phyloP scores from a whole-genome alignment of 2,888 invertebrate genomes.

The Amorpha juglandis region DNA sequence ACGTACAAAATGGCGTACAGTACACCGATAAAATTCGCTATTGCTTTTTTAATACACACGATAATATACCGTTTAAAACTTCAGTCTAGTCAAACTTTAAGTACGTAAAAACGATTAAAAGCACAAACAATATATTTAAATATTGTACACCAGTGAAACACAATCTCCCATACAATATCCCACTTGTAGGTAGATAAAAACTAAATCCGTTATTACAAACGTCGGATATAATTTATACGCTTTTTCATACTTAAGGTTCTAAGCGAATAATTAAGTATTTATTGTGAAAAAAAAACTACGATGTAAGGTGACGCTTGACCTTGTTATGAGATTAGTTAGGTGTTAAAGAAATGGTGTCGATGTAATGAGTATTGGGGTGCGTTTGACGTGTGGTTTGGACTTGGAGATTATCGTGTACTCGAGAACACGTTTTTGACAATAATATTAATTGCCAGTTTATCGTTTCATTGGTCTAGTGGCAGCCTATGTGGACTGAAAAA shows the following conservation, averaged over 20 bases:
- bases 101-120: slow-evolving; percentile 4
- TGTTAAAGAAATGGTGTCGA: slow-evolving; percentile 50
- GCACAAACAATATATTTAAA: neutral
- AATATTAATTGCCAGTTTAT: neutral
- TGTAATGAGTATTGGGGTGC: slow-evolving; percentile 27
- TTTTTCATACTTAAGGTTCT: slow-evolving; percentile 80
- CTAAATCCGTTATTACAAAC: slow-evolving; percentile 62
- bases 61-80: neutral
- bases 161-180: slow-evolving; percentile 28
- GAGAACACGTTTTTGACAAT: neutral
- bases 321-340: slow-evolving; percentile 77
- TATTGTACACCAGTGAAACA: slow-evolving; percentile 14
- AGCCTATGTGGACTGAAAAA: too few species aligned
- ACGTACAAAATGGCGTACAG: neutral
- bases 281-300: slow-evolving; percentile 55
- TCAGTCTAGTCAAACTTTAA: slow-evolving; percentile 17
- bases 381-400: slow-evolving; percentile 31
- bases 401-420: neutral
- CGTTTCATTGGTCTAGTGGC: too few species aligned
- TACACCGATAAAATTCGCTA: neutral
- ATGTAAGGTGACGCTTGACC: slow-evolving; percentile 54
- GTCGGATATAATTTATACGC: slow-evolving; percentile 73
- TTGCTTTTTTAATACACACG: neutral
- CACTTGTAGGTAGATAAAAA: slow-evolving; percentile 31
- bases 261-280: slow-evolving; percentile 78